Evolutionary conservation across 2,113 vertebrate genomes (phyloP).

Genomic region (Oreochromis tanganicae): DNA sequence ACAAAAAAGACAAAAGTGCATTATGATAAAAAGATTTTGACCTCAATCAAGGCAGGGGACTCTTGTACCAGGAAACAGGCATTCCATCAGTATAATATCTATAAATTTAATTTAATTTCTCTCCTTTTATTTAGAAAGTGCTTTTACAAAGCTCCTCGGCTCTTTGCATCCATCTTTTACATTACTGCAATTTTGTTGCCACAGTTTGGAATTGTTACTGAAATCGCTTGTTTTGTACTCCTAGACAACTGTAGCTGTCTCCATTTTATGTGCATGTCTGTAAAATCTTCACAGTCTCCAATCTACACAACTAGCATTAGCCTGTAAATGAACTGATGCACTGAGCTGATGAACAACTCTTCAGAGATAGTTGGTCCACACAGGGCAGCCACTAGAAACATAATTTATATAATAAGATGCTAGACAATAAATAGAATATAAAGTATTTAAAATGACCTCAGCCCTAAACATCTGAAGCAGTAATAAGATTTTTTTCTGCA

Average conservation of each 20-base stretch:
- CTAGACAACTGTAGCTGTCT: neutral
- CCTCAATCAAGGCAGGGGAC: neutral
- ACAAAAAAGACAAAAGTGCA: neutral
- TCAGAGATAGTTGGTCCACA: neutral
- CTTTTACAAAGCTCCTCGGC: neutral
- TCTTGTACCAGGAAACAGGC: neutral
- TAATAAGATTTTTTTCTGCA: neutral
- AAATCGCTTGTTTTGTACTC: neutral
- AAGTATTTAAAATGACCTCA: neutral
- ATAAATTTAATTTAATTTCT: neutral
- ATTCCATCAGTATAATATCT: neutral
- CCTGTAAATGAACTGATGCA: neutral
- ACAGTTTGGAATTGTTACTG: neutral
- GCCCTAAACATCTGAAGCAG: neutral
- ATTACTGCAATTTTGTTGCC: neutral
- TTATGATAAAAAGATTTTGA: neutral
- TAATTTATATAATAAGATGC: neutral
- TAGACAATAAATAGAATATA: neutral
- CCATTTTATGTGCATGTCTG: neutral
- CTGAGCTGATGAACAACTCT: neutral
- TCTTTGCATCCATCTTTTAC: neutral
- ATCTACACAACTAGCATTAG: neutral
- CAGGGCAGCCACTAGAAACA: neutral
- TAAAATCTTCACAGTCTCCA: neutral
- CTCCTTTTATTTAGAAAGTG: neutral